These are phyloP conservation scores for Philotrypesis tridentata DNA, from an alignment of 1,140 invertebrate species.

Conservation along the genomic window DNA sequence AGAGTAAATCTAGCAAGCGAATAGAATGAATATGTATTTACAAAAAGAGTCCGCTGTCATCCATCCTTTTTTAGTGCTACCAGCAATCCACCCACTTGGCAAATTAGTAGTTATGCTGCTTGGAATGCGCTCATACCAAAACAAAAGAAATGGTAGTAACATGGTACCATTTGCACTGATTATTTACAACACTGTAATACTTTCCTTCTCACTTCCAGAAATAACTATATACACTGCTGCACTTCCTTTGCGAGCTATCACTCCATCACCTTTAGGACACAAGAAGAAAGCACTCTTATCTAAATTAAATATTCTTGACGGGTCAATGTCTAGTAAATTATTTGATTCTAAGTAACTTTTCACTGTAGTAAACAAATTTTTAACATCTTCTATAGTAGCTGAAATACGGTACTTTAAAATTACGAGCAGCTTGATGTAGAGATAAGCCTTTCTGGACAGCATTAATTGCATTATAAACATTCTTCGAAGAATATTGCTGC, in stretches of 20 bases:
- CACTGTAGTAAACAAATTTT: conserved; percentile 14
- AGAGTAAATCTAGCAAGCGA: conserved; percentile 60
- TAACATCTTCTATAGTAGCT: not conserved
- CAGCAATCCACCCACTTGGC: conserved; percentile 61
- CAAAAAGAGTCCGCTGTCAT: conserved; percentile 66
- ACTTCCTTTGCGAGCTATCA: conserved; percentile 57
- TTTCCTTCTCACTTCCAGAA: conserved; percentile 66
- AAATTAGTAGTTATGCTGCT: conserved; percentile 50
- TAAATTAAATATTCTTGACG: conserved; percentile 54
- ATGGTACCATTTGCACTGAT: too few species aligned
- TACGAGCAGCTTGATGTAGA: too few species aligned
- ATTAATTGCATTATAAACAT: too few species aligned
- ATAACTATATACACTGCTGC: conserved; percentile 60
- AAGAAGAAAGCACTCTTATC: conserved; percentile 58
- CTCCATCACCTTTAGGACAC: conserved; percentile 54
- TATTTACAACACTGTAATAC: too few species aligned
- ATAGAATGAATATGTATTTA: conserved; percentile 66
- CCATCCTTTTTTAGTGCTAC: conserved; percentile 64
- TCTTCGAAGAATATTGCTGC: too few species aligned
- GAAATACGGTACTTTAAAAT: too few species aligned
- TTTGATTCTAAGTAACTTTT: conserved; percentile 4
- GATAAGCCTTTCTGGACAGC: too few species aligned
- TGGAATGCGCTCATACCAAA: conserved; percentile 31
- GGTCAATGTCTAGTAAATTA: conserved; percentile 40
- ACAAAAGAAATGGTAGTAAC: conserved; percentile 56